Evolutionary conservation across 2,888 invertebrate species (phyloP).

Genomic region (Nowickia ferox): DNA sequence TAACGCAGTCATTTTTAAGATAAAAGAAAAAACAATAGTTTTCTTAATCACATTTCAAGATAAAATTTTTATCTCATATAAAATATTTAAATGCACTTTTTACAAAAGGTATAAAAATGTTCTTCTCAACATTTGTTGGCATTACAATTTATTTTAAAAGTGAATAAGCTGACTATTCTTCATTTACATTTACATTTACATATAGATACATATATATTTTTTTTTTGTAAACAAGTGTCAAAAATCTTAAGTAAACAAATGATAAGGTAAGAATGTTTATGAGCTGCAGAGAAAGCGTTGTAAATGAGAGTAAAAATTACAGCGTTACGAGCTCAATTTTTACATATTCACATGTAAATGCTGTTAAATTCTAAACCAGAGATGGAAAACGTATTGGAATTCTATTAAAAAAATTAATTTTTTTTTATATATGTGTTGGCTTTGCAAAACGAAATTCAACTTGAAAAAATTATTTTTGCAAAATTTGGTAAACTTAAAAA

Average conservation of each 20-base stretch:
- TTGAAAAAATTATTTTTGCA: no score
- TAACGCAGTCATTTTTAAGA: not conserved
- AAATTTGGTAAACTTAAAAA: no score
- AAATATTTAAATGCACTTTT: slow-evolving; percentile 2
- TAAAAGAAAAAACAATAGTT: not conserved
- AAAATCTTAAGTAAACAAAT: slow-evolving; percentile 13
- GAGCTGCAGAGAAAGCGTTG: slow-evolving; percentile 4
- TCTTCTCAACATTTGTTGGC: no score
- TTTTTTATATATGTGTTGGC: no score
- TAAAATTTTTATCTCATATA: slow-evolving; percentile 14
- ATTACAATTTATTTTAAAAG: not conserved
- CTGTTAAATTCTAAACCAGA: no score
- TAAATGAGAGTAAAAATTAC: slow-evolving; percentile 23
- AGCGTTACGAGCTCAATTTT: not conserved
- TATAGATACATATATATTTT: not conserved
- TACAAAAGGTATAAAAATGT: not conserved
- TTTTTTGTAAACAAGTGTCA: not conserved
- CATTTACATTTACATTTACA: not conserved
- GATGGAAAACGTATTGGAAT: no score
- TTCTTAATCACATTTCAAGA: slow-evolving; percentile 11
- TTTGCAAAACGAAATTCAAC: no score
- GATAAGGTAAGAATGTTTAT: slow-evolving; percentile 4
- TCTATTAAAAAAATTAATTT: no score
- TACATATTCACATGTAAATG: no score
- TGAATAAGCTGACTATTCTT: not conserved